These are phyloP conservation scores for Colletes gigas DNA, from an alignment of 1,140 invertebrate species.

Conservation along the genomic window DNA sequence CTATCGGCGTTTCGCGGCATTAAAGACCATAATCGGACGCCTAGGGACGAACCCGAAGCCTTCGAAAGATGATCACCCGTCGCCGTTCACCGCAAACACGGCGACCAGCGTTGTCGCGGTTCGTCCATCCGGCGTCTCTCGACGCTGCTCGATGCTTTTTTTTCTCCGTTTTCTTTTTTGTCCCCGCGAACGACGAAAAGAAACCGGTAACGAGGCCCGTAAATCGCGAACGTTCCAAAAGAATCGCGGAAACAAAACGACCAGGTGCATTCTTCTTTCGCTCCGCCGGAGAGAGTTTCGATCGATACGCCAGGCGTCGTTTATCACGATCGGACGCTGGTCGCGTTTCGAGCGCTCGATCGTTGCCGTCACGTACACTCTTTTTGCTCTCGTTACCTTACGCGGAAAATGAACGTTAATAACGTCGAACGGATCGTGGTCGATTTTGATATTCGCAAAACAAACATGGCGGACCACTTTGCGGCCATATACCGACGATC, in stretches of 20 bases:
- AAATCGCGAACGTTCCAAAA: constrained; percentile 54
- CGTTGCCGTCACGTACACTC: not conserved
- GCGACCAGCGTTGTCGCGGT: constrained; percentile 37
- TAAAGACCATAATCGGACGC: constrained; percentile 31
- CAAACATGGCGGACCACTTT: too few species aligned
- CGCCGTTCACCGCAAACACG: constrained; percentile 64
- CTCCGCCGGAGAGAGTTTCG: constrained; percentile 17
- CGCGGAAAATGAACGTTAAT: not conserved
- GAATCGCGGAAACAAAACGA: constrained; percentile 57
- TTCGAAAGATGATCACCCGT: constrained; percentile 59
- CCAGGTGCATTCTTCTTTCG: constrained; percentile 39
- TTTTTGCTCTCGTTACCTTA: not conserved
- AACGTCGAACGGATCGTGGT: not conserved
- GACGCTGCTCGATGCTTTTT: not conserved
- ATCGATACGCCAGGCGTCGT: constrained; percentile 46
- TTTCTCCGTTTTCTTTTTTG: not conserved
- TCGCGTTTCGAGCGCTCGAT: constrained; percentile 20
- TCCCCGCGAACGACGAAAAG: constrained; percentile 18
- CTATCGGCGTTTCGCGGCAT: constrained; percentile 41
- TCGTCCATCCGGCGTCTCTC: constrained; percentile 4
- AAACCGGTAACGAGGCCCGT: constrained; percentile 50
- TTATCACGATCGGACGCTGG: constrained; percentile 47
- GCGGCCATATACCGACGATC: too few species aligned
- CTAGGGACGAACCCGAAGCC: constrained; percentile 38
- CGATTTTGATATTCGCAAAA: too few species aligned